Percentiles rank a stretch among this genome's conserved stretches.
These are phyloP conservation scores for Lamproptera curius DNA, from an alignment of 2,888 invertebrate species.

Conservation along the genomic window DNA sequence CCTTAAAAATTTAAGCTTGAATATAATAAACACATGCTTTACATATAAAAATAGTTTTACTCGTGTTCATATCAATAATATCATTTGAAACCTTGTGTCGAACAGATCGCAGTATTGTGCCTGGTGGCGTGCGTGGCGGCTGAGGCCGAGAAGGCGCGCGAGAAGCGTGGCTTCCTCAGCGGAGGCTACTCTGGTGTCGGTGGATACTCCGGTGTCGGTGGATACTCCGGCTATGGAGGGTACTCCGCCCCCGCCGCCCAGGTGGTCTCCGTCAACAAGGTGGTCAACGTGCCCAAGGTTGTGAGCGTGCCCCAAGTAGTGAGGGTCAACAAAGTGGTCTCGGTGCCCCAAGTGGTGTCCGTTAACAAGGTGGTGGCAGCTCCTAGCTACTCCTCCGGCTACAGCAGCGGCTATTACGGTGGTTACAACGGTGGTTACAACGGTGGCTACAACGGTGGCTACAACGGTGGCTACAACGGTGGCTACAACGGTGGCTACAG, in stretches of 20 bases:
- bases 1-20: background rate
- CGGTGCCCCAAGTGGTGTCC: constrained; percentile 39
- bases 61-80: background rate
- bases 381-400: constrained; percentile 31
- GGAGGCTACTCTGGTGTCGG: constrained; percentile 10
- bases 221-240: constrained; percentile 8
- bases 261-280: constrained; percentile 36
- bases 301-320: constrained; percentile 40
- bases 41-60: background rate
- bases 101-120: constrained; percentile 15
- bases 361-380: constrained; percentile 47
- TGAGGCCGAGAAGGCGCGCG: constrained; percentile 7
- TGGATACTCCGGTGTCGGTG: constrained; percentile 23
- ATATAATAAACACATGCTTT: background rate
- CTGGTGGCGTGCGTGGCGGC: constrained; percentile 15
- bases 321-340: constrained; percentile 41
- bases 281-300: constrained; percentile 37
- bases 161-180: constrained; percentile 20
- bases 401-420: constrained; percentile 15
- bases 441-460: constrained; percentile 13
- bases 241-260: constrained; percentile 27
- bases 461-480: constrained; percentile 15
- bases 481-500: constrained; percentile 14
- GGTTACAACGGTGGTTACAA: constrained; percentile 2
- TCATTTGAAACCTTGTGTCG: background rate